Conservation (phyloP, 2,888 invertebrate species). For the Asteroscopus sphinx region DNA sequence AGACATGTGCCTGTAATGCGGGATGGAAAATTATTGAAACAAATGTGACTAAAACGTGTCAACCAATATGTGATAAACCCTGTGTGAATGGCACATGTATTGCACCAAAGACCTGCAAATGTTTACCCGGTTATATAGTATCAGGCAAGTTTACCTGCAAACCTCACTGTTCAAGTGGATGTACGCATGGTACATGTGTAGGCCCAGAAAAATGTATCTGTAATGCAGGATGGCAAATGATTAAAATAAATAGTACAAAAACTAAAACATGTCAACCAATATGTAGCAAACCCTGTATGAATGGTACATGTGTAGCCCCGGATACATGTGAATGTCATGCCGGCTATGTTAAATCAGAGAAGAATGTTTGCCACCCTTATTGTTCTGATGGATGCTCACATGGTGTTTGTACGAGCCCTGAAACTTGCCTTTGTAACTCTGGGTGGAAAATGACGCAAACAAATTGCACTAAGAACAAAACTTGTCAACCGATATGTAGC, state of each 20-base stretch:
- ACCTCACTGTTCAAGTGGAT: slow-evolving; percentile 5
- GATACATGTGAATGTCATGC: slow-evolving; percentile 24
- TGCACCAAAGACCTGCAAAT: slow-evolving; percentile 7
- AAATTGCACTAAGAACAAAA: neutral
- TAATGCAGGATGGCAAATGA: slow-evolving; percentile 13
- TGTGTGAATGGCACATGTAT: slow-evolving; percentile 12
- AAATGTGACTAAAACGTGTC: slow-evolving; percentile 1
- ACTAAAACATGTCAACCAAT: slow-evolving; percentile 12
- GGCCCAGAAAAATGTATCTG: slow-evolving; percentile 6
- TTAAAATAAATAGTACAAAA: neutral
- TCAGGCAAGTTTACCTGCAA: neutral
- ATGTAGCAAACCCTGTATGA: slow-evolving; percentile 22
- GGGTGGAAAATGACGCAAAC: slow-evolving; percentile 9
- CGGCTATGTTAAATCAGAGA: slow-evolving; percentile 2
- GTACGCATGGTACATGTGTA: slow-evolving; percentile 6
- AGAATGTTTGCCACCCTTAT: slow-evolving; percentile 19
- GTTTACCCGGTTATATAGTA: neutral
- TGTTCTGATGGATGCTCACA: slow-evolving; percentile 18
- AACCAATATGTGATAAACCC: slow-evolving; percentile 8
- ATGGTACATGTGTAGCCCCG: slow-evolving; percentile 26
- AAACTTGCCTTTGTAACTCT: slow-evolving; percentile 19
- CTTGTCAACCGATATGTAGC: slow-evolving; percentile 11
- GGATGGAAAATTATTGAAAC: slow-evolving; percentile 8
- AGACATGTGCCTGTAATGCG: slow-evolving; percentile 7
- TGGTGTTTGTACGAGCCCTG: slow-evolving; percentile 18